Base-by-base conservation (phyloP, 2,797 vertebrate genomes). In the Acridotheres tristis region DNA sequence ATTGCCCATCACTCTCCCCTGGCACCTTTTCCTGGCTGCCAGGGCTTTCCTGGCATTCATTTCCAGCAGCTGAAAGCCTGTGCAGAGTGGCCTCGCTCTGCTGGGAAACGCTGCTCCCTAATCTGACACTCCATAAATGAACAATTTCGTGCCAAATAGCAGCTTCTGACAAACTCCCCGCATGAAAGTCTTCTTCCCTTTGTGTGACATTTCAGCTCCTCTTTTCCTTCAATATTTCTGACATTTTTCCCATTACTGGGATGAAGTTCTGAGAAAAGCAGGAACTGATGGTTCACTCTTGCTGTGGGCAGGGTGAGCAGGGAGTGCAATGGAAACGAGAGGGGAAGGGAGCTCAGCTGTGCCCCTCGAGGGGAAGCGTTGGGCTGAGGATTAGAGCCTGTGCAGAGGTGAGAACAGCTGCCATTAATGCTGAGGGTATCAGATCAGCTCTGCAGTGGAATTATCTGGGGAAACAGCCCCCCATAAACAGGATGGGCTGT, bases 401-500 rank as follows among this genome's bases (percentile, higher is more conserved):
- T 15, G 45, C 4, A 55, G 50, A 23, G 32, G 30, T 38, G 50
- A 27, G 48, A 65, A 85, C 21, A 51, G 83, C 42, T 40, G 40
- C 4, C 9, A 32, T 3, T 7, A 50, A 2, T 5, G 25, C 22
- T 76, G 81, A 10, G 4, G 6, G 36, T 10, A 8, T 16, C 16
- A 20, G 18, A 43, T 27, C 9, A 40, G 1, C 15, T n/a, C 7
- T 43, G 17, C 16, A 18, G 7, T 26, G 16, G 50, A 54, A 69
- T 69, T 27, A n/a, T 1, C 59, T 74, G 29, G 29, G 53, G 62
- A 80, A 82, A 2, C 1, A 30, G 36, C 25, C 3, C 10, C 34
- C 32, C 7, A 2, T 5, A 12, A 16, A 7, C n/a, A 7, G 13
- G 7, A 47, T 0, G 30, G 42, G 9, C 26, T 8, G 1, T 17